Conservation (phyloP, 2,113 vertebrate genomes). For the Alectura lathami region DNA sequence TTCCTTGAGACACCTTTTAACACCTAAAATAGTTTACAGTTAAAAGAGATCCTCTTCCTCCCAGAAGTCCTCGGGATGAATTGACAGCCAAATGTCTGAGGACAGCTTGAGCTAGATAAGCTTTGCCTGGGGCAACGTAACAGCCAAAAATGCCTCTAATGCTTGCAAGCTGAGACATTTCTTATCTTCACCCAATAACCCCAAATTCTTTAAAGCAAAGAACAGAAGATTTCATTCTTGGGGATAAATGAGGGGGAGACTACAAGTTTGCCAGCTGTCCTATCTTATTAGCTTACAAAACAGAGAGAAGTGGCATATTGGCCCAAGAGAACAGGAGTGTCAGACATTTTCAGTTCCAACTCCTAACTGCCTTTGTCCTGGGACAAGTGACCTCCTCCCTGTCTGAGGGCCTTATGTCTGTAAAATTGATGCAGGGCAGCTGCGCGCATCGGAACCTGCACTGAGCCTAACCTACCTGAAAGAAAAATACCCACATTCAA, state of each 20-base stretch:
- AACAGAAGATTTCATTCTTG: slow-evolving; percentile 35
- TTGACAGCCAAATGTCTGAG: slow-evolving; percentile 45
- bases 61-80: slow-evolving; percentile 23
- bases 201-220: slow-evolving; percentile 34
- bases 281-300: slow-evolving; percentile 16
- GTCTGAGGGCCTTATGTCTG: neutral
- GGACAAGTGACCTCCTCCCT: neutral
- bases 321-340: neutral
- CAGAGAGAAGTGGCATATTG: neutral
- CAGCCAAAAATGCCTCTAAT: slow-evolving; percentile 41
- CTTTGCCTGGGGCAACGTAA: slow-evolving; percentile 35
- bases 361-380: neutral
- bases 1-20: neutral
- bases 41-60: slow-evolving; percentile 30
- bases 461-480: neutral
- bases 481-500: neutral
- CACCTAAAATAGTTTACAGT: neutral
- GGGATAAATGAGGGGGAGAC: slow-evolving; percentile 1
- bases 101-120: slow-evolving; percentile 50
- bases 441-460: neutral
- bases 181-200: slow-evolving; percentile 50
- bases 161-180: slow-evolving; percentile 40
- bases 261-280: slow-evolving; percentile 50
- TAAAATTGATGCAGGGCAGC: neutral
- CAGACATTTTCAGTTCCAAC: neutral